phyloP scores from a whole-genome alignment of 2,888 invertebrate genomes.

The Caenorhabditis drosophilae region DNA sequence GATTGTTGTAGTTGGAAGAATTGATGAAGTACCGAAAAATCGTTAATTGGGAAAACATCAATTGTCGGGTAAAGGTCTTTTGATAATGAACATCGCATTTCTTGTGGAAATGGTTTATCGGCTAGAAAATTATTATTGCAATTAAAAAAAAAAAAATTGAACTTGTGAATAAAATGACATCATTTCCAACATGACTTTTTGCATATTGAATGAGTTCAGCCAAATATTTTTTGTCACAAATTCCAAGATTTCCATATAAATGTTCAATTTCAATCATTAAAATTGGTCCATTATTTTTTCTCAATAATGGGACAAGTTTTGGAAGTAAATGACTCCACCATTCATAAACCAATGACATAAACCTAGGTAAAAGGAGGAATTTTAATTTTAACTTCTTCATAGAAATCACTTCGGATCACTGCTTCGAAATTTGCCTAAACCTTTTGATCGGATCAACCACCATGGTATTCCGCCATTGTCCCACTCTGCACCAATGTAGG shows the following conservation, averaged over 20 bases:
- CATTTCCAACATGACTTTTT: slow-evolving; percentile 73
- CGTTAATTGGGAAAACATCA: slow-evolving; percentile 12
- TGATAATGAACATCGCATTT: slow-evolving; percentile 16
- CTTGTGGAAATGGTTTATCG: slow-evolving; percentile 15
- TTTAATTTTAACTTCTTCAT: no score
- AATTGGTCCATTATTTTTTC: slow-evolving; percentile 71
- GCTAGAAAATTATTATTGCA: neutral
- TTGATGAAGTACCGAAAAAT: slow-evolving; percentile 6
- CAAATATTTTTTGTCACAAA: slow-evolving; percentile 79
- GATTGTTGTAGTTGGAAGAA: slow-evolving; percentile 22
- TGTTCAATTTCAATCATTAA: slow-evolving; percentile 74
- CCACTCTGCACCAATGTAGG: slow-evolving; percentile 59
- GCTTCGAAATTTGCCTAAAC: slow-evolving; percentile 19
- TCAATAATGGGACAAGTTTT: slow-evolving; percentile 67
- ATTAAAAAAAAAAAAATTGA: neutral
- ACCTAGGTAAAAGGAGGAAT: no score
- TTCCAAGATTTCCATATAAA: slow-evolving; percentile 74
- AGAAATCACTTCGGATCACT: no score
- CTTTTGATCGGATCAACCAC: slow-evolving; percentile 44
- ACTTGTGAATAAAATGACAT: slow-evolving; percentile 78
- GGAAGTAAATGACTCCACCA: slow-evolving; percentile 32
- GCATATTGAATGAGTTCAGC: slow-evolving; percentile 77
- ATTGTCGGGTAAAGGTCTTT: slow-evolving; percentile 14
- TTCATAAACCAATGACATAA: slow-evolving; percentile 19
- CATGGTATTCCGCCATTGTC: slow-evolving; percentile 56